A percentile compares a stretch with the other conserved stretches of the same genome.
phyloP scores from a whole-genome alignment of 2,797 vertebrate genomes.

The Molossus molossus region DNA sequence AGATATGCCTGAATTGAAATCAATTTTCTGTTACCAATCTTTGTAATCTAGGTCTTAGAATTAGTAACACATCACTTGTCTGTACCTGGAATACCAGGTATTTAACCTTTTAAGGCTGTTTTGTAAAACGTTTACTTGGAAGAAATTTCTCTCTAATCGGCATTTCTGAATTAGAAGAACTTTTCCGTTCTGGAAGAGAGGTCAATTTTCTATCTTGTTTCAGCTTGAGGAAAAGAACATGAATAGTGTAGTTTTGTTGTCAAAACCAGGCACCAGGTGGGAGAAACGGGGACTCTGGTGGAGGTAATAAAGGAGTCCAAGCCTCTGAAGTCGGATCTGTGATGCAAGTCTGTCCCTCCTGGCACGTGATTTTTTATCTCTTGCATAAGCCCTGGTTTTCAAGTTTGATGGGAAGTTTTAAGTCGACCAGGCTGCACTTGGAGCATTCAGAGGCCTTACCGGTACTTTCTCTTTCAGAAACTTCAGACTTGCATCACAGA shows the following conservation, averaged over 20 bases:
- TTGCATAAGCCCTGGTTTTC: neutral
- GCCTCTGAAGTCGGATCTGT: neutral
- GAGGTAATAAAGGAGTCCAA: neutral
- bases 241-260: neutral
- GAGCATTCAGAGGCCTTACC: neutral
- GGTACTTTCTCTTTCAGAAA: neutral
- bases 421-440: neutral
- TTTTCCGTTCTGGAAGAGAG: neutral
- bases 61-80: neutral
- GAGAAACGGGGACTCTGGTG: neutral
- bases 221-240: neutral
- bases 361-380: neutral
- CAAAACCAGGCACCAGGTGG: neutral
- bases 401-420: neutral
- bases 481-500: neutral
- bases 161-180: slow-evolving; percentile 8
- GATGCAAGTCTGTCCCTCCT: neutral
- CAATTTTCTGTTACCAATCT: neutral
- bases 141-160: neutral
- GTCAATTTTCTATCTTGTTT: neutral
- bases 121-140: neutral
- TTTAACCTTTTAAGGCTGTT: neutral
- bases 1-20: neutral
- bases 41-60: neutral
- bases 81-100: neutral